phyloP scores from a whole-genome alignment of 2,888 invertebrate genomes.

The Leptogaster cylindrica region DNA sequence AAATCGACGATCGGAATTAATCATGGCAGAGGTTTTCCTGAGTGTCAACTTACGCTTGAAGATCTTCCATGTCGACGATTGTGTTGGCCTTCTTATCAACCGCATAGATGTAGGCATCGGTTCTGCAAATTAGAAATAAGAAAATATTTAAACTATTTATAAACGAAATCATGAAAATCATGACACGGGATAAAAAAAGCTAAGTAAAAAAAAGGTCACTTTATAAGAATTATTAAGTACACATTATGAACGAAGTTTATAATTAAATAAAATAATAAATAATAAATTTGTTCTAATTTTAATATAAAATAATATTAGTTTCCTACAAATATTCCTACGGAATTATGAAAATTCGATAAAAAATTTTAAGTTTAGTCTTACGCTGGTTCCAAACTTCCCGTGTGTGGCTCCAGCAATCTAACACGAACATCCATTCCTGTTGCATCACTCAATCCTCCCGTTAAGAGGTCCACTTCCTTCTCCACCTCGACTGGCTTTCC shows the following conservation, averaged over 20 bases:
- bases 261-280: conserved; percentile 14
- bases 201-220: not conserved
- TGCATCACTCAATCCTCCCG: conserved; percentile 71
- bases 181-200: too few relatives aligned
- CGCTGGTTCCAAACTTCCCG: conserved; percentile 63
- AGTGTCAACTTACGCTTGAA: conserved; percentile 71
- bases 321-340: not conserved
- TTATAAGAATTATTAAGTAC: too few relatives aligned
- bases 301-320: too few relatives aligned
- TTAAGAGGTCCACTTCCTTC: conserved; percentile 72
- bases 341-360: not conserved
- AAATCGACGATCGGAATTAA: conserved; percentile 41
- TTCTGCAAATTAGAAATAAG: conserved; percentile 65
- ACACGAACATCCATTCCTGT: conserved; percentile 82
- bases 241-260: too few relatives aligned
- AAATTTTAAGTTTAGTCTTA: conserved; percentile 52
- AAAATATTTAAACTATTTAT: not conserved
- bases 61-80: conserved; percentile 78
- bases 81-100: conserved; percentile 82
- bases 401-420: conserved; percentile 77
- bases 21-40: not conserved
- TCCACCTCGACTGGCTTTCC: conserved; percentile 80
- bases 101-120: conserved; percentile 85
- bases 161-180: conserved; percentile 17
- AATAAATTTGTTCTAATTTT: too few relatives aligned